A percentile compares a stretch with the other conserved stretches of the same genome.
Evolutionary conservation across 2,797 vertebrate genomes (phyloP).

Genomic region (Gouania willdenowi): DNA sequence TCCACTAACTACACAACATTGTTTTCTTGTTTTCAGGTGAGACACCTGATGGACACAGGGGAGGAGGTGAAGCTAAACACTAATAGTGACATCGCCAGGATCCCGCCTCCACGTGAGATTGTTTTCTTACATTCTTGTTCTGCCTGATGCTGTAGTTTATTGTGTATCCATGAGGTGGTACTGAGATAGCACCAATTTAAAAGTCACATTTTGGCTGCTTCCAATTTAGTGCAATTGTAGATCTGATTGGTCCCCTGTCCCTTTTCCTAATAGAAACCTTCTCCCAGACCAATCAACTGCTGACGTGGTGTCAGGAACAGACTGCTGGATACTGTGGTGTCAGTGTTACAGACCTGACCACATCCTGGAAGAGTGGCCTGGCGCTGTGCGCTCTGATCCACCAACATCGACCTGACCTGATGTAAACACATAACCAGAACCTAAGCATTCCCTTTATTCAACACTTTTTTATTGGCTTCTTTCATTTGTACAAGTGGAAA

Average conservation of each 20-base stretch:
- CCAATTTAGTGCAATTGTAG: neutral
- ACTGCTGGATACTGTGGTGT: constrained; percentile 84
- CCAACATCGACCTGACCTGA: constrained; percentile 85
- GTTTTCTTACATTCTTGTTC: neutral
- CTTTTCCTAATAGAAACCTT: constrained; percentile 75
- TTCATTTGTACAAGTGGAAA: no score
- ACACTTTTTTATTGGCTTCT: no score
- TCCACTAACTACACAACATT: no score
- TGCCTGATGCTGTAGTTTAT: neutral
- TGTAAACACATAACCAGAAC: constrained; percentile 74
- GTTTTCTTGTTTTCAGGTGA: constrained; percentile 73
- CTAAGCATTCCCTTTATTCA: no score
- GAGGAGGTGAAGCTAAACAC: constrained; percentile 73
- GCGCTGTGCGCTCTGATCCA: constrained; percentile 94
- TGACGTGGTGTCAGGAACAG: constrained; percentile 92
- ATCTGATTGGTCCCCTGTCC: neutral
- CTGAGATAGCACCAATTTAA: no score
- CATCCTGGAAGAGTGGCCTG: constrained; percentile 92
- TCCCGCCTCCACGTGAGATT: constrained; percentile 69
- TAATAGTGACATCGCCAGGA: constrained; percentile 67
- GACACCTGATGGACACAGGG: constrained; percentile 87
- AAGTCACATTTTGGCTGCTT: no score
- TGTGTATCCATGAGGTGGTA: neutral
- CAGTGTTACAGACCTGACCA: constrained; percentile 83
- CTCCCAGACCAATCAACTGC: constrained; percentile 84